phyloP scores from a whole-genome alignment of 92 coral and sea anemone species.

The Pocillopora meandrina region DNA sequence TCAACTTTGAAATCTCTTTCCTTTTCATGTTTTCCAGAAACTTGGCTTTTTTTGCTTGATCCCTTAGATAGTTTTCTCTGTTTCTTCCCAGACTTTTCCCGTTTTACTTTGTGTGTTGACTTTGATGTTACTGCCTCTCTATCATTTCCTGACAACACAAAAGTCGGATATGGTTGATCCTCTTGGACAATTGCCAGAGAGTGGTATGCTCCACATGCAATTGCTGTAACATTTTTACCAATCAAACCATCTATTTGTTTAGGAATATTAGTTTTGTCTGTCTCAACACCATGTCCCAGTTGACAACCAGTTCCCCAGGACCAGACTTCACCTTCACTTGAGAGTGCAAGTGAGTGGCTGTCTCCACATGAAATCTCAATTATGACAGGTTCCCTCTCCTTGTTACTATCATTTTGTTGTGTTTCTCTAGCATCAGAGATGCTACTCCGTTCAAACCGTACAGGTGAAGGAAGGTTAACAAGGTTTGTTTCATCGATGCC shows the following conservation, averaged over 20 bases:
- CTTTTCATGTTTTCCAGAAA: conserved; percentile 4
- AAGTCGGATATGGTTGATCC: conserved; percentile 17
- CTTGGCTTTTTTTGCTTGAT: background rate
- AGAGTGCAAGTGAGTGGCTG: conserved; percentile 78
- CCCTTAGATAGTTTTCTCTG: conserved; percentile 22
- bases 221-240: conserved; percentile 73
- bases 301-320: conserved; percentile 97
- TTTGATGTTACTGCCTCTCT: background rate
- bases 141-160: conserved; percentile 28
- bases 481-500: conserved; percentile 76
- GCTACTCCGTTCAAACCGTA: conserved; percentile 53
- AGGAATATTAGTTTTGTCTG: conserved; percentile 64
- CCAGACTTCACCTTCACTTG: conserved; percentile 83
- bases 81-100: conserved; percentile 2
- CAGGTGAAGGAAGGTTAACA: conserved; percentile 61
- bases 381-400: conserved; percentile 31
- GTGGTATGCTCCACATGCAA: conserved; percentile 92
- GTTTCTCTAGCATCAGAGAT: conserved; percentile 12
- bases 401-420: background rate
- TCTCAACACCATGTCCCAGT: conserved; percentile 71
- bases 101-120: conserved; percentile 1
- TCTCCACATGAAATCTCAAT: conserved; percentile 88
- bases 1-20: conserved; percentile 14
- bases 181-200: conserved; percentile 82
- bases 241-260: conserved; percentile 65